Evolutionary conservation across 2,888 invertebrate genomes (phyloP).

Genomic region (Cyrtodaria siliqua): DNA sequence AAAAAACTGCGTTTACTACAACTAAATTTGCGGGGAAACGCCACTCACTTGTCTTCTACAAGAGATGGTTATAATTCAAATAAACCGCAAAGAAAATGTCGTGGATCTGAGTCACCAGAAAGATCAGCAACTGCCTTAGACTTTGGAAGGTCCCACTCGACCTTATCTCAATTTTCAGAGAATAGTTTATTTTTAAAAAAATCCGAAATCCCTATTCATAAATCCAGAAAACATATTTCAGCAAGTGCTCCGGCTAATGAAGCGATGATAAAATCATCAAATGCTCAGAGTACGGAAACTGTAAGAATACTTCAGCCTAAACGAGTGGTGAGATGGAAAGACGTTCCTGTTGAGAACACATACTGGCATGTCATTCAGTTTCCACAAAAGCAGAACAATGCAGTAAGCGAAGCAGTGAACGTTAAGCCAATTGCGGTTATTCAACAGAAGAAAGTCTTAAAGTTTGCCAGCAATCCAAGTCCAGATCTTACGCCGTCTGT

Average conservation of each 20-base stretch:
- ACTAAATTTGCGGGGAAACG: slow-evolving; percentile 63
- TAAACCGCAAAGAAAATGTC: slow-evolving; percentile 11
- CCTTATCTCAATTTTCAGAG: slow-evolving; percentile 38
- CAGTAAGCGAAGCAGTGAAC: slow-evolving; percentile 30
- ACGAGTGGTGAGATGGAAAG: slow-evolving; percentile 54
- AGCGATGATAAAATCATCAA: neutral
- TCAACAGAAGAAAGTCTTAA: slow-evolving; percentile 52
- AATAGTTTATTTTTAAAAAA: slow-evolving; percentile 1
- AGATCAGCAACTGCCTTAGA: neutral
- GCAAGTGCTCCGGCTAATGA: slow-evolving; percentile 44
- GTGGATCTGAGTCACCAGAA: neutral
- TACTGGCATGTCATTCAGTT: slow-evolving; percentile 46
- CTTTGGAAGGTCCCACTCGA: slow-evolving; percentile 20
- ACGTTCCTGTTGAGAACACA: slow-evolving; percentile 39
- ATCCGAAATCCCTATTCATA: slow-evolving; percentile 13
- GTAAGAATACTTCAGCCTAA: slow-evolving; percentile 19
- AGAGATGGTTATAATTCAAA: neutral
- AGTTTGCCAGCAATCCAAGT: slow-evolving; percentile 38
- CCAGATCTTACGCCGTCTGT: neutral
- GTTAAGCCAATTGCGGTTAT: slow-evolving; percentile 48
- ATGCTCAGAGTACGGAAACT: neutral
- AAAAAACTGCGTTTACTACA: slow-evolving; percentile 71
- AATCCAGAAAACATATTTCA: slow-evolving; percentile 38
- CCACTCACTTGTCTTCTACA: neutral
- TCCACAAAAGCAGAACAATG: neutral